Conservation (phyloP, 2,888 invertebrate genomes). For the Noctua janthina region DNA sequence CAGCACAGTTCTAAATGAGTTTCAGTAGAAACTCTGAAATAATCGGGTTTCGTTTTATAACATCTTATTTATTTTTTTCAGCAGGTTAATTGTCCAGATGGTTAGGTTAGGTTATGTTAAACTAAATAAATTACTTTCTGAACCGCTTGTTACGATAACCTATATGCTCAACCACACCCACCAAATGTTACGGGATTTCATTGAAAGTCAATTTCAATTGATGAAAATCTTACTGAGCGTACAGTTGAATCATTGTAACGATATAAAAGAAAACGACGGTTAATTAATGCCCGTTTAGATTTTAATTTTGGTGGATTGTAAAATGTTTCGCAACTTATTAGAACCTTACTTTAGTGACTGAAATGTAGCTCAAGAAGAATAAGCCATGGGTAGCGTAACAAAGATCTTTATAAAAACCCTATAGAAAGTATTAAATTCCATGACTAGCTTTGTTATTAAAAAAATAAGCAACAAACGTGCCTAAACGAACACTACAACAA, state of each 20-base stretch:
- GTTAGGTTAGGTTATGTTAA: conserved; percentile 23
- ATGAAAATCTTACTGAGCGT: neutral
- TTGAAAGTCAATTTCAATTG: conserved; percentile 25
- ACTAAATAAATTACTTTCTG: conserved; percentile 16
- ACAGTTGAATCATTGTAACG: neutral
- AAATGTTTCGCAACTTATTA: neutral
- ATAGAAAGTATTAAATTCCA: neutral
- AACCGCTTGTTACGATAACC: conserved; percentile 19
- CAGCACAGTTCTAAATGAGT: neutral
- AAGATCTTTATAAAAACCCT: neutral
- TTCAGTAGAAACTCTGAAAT: neutral
- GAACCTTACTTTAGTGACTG: neutral
- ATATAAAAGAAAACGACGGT: neutral
- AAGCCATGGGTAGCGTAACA: neutral
- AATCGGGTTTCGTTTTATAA: conserved; percentile 3
- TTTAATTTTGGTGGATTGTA: neutral
- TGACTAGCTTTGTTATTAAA: neutral
- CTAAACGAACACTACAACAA: conserved; percentile 15
- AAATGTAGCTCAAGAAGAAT: neutral
- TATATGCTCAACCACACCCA: conserved; percentile 11
- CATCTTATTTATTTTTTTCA: conserved; percentile 12
- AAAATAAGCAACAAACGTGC: conserved; percentile 13
- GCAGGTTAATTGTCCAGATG: conserved; percentile 18
- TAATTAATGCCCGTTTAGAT: neutral
- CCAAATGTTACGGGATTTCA: conserved; percentile 24